phyloP scores from a whole-genome alignment of 2,113 vertebrate genomes.

The Strix aluco region DNA sequence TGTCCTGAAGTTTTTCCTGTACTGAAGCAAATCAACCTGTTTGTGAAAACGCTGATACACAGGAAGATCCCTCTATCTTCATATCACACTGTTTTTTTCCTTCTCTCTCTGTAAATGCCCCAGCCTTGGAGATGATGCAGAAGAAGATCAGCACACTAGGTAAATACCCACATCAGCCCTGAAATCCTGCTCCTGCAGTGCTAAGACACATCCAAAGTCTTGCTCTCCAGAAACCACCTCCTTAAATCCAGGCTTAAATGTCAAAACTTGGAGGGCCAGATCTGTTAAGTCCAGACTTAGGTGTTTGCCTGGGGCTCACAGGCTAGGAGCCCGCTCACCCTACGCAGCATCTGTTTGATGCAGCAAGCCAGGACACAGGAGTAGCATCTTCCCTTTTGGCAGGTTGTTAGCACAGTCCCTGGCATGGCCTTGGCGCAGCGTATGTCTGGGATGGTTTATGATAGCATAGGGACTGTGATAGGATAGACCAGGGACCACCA shows the following conservation, averaged over 20 bases:
- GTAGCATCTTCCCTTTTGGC: neutral
- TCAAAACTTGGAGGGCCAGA: neutral
- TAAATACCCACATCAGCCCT: conserved; percentile 27
- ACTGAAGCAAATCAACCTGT: neutral
- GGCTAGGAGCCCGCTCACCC: neutral
- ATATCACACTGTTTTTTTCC: neutral
- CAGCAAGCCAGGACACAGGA: neutral
- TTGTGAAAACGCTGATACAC: neutral
- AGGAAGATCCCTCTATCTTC: neutral
- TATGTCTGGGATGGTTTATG: neutral
- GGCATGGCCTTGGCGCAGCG: neutral
- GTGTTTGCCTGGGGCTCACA: accelerated
- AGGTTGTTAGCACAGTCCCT: accelerated
- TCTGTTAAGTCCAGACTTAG: neutral
- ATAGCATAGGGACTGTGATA: neutral
- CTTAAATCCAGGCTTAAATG: neutral
- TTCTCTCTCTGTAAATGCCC: neutral
- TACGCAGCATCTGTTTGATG: accelerated
- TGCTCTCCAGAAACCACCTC: accelerated
- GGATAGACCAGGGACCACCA: neutral
- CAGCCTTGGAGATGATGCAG: conserved; percentile 63
- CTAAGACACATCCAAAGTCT: accelerated
- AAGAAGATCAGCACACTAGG: conserved; percentile 57
- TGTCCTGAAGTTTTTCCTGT: neutral
- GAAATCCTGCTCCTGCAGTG: neutral